Conservation (phyloP, 2,113 vertebrate species). For the Myotis yumanensis region DNA sequence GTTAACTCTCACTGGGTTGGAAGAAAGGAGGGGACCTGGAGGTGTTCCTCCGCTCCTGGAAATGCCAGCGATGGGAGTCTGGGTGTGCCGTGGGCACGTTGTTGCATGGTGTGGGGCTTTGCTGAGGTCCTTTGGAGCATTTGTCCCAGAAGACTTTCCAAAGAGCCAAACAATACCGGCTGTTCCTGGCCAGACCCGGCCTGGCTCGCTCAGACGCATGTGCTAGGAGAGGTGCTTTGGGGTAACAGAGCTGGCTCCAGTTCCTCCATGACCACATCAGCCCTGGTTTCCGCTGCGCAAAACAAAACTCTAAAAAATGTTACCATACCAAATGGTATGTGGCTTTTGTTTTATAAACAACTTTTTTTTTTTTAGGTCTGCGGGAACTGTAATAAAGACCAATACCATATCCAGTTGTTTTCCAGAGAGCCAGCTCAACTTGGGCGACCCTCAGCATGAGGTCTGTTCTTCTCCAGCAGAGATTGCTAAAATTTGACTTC, state of each 20-base stretch:
- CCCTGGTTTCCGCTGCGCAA: slow-evolving; percentile 59
- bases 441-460: slow-evolving; percentile 25
- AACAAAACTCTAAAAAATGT: slow-evolving; percentile 65
- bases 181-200: slow-evolving; percentile 39
- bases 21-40: not conserved
- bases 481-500: not conserved
- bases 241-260: slow-evolving; percentile 71
- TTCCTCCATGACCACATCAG: slow-evolving; percentile 69
- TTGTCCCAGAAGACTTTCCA: slow-evolving; percentile 29
- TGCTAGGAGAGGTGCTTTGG: slow-evolving; percentile 68
- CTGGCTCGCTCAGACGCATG: slow-evolving; percentile 52
- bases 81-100: not conserved
- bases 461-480: not conserved
- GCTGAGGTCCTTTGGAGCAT: slow-evolving; percentile 13
- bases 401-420: slow-evolving; percentile 64
- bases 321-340: slow-evolving; percentile 62
- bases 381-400: slow-evolving; percentile 66
- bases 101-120: not conserved
- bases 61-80: not conserved
- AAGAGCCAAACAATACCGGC: slow-evolving; percentile 43
- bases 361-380: slow-evolving; percentile 42
- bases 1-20: not conserved
- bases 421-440: slow-evolving; percentile 11
- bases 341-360: slow-evolving; percentile 74
- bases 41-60: not conserved